These are phyloP conservation scores for Chelonus formosanus DNA, from an alignment of 2,888 invertebrate species.

Conservation along the genomic window DNA sequence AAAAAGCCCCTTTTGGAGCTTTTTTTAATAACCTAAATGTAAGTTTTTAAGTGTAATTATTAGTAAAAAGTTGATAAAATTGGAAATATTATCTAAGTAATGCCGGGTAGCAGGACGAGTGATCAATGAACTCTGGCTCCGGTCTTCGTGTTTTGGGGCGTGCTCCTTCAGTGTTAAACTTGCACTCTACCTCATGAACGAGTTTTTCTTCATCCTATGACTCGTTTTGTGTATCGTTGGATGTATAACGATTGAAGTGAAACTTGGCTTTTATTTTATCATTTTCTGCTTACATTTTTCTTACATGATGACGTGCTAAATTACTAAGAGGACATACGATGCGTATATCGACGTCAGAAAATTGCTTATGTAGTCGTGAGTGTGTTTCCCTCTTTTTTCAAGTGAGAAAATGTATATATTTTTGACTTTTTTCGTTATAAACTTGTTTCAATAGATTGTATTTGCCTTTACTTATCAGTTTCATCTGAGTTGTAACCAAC, in stretches of 20 bases:
- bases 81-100: slow-evolving; percentile 8
- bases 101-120: slow-evolving; percentile 42
- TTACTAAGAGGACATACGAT: not conserved
- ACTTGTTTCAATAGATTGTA: slow-evolving; percentile 6
- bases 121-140: slow-evolving; percentile 58
- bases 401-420: not conserved
- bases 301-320: not conserved
- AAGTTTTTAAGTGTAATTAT: slow-evolving; percentile 5
- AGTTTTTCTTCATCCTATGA: slow-evolving; percentile 13
- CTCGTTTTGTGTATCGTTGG: not conserved
- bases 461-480: not conserved
- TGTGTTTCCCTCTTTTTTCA: no score
- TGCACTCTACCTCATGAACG: slow-evolving; percentile 19
- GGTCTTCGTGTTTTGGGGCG: slow-evolving; percentile 52
- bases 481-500: not conserved
- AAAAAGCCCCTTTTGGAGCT: slow-evolving; percentile 13
- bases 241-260: not conserved
- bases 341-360: slow-evolving; percentile 15
- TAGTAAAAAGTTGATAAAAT: slow-evolving; percentile 3
- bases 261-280: slow-evolving; percentile 8
- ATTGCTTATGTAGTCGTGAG: not conserved
- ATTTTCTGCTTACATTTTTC: not conserved
- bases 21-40: slow-evolving; percentile 4
- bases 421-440: slow-evolving; percentile 14
- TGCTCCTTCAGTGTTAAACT: slow-evolving; percentile 42